Percentiles rank a stretch among this genome's conserved stretches.
These are phyloP conservation scores for Spilarctia lutea DNA, from an alignment of 2,888 invertebrate species.

Conservation along the genomic window DNA sequence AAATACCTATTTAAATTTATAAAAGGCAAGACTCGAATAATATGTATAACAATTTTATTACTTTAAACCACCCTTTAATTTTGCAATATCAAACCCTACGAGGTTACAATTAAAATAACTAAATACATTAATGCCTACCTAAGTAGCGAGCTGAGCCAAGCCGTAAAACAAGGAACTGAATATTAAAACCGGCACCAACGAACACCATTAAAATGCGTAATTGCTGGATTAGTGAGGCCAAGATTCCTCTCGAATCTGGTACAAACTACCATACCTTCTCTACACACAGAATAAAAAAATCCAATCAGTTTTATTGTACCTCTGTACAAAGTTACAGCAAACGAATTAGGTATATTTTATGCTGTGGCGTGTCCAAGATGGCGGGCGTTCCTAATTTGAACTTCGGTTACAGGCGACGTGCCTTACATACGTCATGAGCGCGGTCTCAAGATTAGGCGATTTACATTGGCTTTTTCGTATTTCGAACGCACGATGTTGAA, in stretches of 20 bases:
- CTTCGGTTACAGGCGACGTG: conserved; percentile 75
- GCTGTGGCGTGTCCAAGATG: conserved; percentile 68
- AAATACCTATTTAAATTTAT: neutral
- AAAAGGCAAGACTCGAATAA: neutral
- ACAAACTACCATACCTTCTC: conserved; percentile 55
- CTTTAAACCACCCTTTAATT: conserved; percentile 28
- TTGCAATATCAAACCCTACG: conserved; percentile 40
- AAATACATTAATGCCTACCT: conserved; percentile 68
- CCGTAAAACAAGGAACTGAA: conserved; percentile 84
- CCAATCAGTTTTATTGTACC: neutral
- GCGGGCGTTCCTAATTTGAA: conserved; percentile 73
- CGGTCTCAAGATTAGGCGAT: conserved; percentile 85
- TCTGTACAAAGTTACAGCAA: conserved; percentile 19
- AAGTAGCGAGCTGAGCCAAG: conserved; percentile 66
- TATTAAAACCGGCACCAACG: conserved; percentile 82
- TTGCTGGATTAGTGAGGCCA: conserved; percentile 85
- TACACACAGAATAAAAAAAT: conserved; percentile 55
- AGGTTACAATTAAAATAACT: conserved; percentile 67
- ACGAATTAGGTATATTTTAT: conserved; percentile 38
- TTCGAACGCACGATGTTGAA: conserved; percentile 71
- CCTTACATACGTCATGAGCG: conserved; percentile 82
- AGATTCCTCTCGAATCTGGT: conserved; percentile 75
- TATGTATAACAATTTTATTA: conserved; percentile 1
- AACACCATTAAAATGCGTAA: conserved; percentile 86
- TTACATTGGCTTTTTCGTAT: conserved; percentile 83